Evolutionary conservation across 2,888 invertebrate genomes (phyloP), one percentile per base, ranked within the genome.

Genomic region (Danaus chrysippus): DNA sequence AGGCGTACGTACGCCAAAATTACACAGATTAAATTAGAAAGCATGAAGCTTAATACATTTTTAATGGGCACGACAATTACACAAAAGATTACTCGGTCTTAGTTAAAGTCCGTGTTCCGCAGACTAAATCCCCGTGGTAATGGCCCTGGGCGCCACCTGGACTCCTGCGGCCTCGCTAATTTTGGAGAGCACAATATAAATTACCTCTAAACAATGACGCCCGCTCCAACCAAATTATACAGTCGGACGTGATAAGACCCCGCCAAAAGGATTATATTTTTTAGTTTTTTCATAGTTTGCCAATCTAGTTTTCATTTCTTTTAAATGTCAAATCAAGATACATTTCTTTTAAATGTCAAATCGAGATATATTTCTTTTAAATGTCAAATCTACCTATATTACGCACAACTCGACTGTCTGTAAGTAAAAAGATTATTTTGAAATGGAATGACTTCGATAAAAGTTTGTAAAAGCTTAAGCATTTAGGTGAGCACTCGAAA

Each of bases 191-290:
- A 83, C 81, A 80, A 81, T 83, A 86, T 86, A 86, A 87, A 87
- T 87, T 86, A 87, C 83, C 75, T 70, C 76, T 78, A 86, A 87
- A 87, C 87, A 88, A 87, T 84, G 84, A 84, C 79, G 80, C 68
- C 62, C 65, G 68, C 76, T 60, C 65, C 65, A 54, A 57, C 70
- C 75, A 78, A 81, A 83, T 81, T 77, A 78, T 78, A 76, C 77
- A 76, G 76, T 77, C 68, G 71, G 17, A 8, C 67, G 68, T 70
- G 69, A 67, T 74, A 73, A 74, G 74, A 74, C 75, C 71, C 71
- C 72, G 72, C 73, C 80, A 80, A 83, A 82, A 81, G 78, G 78
- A 81, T 81, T 78, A 75, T 74, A 72, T 72, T 55, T 55, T 55
- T 15, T 34, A 55, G 13, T 55, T 42, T 17, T 17, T 10, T 49